Evolutionary conservation across 2,797 vertebrate genomes (phyloP), one percentile per base, ranked within the genome.

Genomic region (Acropternis orthonyx): DNA sequence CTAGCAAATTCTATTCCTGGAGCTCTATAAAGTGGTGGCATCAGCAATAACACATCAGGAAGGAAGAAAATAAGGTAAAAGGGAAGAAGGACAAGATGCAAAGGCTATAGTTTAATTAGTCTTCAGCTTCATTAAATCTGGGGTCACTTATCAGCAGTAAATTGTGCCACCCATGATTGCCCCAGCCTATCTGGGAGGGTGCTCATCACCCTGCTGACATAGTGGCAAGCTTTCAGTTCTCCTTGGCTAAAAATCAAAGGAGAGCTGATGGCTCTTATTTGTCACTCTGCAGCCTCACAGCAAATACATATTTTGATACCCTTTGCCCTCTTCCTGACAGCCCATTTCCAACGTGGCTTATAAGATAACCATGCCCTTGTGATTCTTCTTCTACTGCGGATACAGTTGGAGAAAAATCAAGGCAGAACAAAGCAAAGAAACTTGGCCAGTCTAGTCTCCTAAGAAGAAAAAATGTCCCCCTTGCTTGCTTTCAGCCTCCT

Each of bases 341-440:
- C 8, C 8, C 7, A 15, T 74, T 77, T 87, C 39, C 21, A 56
- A 27, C 11, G 21, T 44, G 41, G 10, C 16, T 76, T 61, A 27
- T 48, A 1, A 9, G 32, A 54, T 18, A 79, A 56, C 12, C 7
- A 79, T 26, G 34, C 9, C 2, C 28, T 72, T 34, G 14, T 49
- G 7, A 7, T 28, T 59, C 12, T 86, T 80, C 13, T 37, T 23
- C 9, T 54, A 14, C 9, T 0, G 0, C 12, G 16, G 44, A 22
- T 67, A 56, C 0, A 18, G 9, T 0, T 52, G 49, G 24, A 68
- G 26, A 63, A 93, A 94, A 92, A 67, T 3, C 19, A 41, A 83
- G 80, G 12, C 22, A 89, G 44, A 80, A 73, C 2, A 58, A 62
- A 66, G 9, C 17, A 54, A 77, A 79, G 20, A 41, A 63, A 59